Percentiles rank a stretch among this genome's conserved stretches.
Evolutionary conservation across 2,888 invertebrate genomes (phyloP).

Genomic region (Noctua comes): DNA sequence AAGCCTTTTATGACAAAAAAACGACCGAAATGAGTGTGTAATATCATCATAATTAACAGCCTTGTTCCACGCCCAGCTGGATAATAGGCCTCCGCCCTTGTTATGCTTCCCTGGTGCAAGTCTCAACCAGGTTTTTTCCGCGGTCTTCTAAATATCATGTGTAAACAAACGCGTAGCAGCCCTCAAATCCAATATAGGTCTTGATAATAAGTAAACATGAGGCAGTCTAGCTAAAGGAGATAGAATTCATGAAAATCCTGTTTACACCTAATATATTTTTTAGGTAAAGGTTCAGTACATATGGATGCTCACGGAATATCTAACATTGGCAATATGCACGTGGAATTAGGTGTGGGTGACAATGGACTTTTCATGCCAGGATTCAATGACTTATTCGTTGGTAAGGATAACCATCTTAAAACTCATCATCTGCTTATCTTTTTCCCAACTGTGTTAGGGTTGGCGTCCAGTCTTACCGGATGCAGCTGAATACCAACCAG

Average conservation of each 20-base stretch:
- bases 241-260: slow-evolving; percentile 13
- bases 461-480: not conserved
- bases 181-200: not conserved
- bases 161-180: not conserved
- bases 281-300: slow-evolving; percentile 79
- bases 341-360: slow-evolving; percentile 76
- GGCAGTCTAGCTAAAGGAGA: slow-evolving; percentile 20
- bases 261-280: slow-evolving; percentile 48
- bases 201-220: slow-evolving; percentile 18
- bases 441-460: not conserved
- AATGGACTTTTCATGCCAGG: slow-evolving; percentile 78
- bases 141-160: not conserved
- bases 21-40: not conserved
- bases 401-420: slow-evolving; percentile 68
- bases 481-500: not conserved
- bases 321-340: slow-evolving; percentile 79
- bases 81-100: not conserved
- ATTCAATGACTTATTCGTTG: slow-evolving; percentile 76
- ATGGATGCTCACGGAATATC: slow-evolving; percentile 82
- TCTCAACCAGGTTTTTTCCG: not conserved
- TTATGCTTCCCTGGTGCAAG: not conserved
- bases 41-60: not conserved
- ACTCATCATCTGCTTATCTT: not conserved
- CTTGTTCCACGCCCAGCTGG: not conserved
- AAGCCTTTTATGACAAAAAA: not conserved